Evolutionary conservation across 1,140 invertebrate genomes (phyloP), one percentile per base, ranked within the genome.

Genomic region (Nixonia krombeini): DNA sequence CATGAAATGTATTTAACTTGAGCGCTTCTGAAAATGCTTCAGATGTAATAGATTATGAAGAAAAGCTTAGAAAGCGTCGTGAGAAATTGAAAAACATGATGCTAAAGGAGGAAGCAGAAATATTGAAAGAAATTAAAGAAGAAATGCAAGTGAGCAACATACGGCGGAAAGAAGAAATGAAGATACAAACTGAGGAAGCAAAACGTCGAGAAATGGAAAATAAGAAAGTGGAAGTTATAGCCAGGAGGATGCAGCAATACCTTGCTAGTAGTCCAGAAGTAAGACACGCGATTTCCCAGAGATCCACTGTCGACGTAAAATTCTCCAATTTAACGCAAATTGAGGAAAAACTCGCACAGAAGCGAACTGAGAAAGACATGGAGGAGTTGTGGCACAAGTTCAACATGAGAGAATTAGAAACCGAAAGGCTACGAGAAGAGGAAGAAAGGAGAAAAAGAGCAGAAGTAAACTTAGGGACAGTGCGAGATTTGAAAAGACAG

Each of bases 321-420:
- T 50, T 47, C 7, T 70, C 65, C n/a, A 83, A 83, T 38, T 42
- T 73, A 4, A 58, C 46, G 4, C 82, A 84, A 45, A 80, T 82
- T 28, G 56, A 70, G 17, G 70, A 79, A 5, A 81, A 82, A 45
- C 55, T 45, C 6, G 50, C 55, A 0, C 57, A 52, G 25, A 61
- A 40, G 7, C 40, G 55, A 37, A 10, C 18, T 1, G 59, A 69
- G 46, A 58, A 51, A 13, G 7, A 68, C 42, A 2, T 37, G 8
- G 66, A 63, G 7, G 37, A 46, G 13, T 40, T 70, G 40, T 65
- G 61, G 56, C 46, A 57, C 29, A 57, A 62, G 23, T 18, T 59
- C 51, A 8, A 17, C 25, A 1, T 12, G 21, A 55, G 21, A 42
- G 42, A 7, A 61, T 47, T n/a, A 23, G 7, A 37, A 9, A 44